These are phyloP conservation scores for Cygnus buccinator DNA, from an alignment of 2,113 vertebrate species.

Conservation along the genomic window DNA sequence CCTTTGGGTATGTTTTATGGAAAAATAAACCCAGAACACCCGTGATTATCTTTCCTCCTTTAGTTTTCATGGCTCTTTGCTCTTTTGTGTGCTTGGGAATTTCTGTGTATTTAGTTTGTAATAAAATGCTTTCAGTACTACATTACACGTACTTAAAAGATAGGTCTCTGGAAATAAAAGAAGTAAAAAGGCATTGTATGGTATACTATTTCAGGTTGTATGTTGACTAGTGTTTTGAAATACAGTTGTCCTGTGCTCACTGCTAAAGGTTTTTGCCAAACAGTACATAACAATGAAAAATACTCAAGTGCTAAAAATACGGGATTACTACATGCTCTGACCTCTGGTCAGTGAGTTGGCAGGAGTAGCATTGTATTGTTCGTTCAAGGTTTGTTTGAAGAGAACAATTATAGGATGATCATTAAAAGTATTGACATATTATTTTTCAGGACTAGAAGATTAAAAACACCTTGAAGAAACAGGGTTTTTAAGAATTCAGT, in stretches of 20 bases:
- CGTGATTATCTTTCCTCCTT: not conserved
- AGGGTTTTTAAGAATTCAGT: not conserved
- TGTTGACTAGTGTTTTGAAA: constrained; percentile 4
- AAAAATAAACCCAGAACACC: not conserved
- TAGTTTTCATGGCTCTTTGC: not conserved
- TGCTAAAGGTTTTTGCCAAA: constrained; percentile 2
- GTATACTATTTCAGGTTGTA: not conserved
- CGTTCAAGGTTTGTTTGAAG: constrained; percentile 62
- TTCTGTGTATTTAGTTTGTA: not conserved
- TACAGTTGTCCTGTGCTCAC: not conserved
- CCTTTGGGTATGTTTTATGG: not conserved
- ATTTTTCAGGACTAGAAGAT: constrained; percentile 28
- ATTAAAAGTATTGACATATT: constrained; percentile 47
- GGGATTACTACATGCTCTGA: constrained; percentile 49
- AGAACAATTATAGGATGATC: constrained; percentile 69
- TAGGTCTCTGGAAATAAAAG: not conserved
- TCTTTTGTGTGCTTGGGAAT: not conserved
- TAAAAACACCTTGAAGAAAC: constrained; percentile 7
- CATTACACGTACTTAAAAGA: not conserved
- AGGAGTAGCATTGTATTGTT: constrained; percentile 49
- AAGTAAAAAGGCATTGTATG: not conserved
- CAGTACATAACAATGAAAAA: constrained; percentile 10
- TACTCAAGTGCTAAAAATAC: constrained; percentile 62
- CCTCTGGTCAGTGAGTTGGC: constrained; percentile 52
- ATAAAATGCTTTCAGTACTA: not conserved